Base-by-base conservation (phyloP, 2,797 vertebrate genomes). In the Sylvia borin region DNA sequence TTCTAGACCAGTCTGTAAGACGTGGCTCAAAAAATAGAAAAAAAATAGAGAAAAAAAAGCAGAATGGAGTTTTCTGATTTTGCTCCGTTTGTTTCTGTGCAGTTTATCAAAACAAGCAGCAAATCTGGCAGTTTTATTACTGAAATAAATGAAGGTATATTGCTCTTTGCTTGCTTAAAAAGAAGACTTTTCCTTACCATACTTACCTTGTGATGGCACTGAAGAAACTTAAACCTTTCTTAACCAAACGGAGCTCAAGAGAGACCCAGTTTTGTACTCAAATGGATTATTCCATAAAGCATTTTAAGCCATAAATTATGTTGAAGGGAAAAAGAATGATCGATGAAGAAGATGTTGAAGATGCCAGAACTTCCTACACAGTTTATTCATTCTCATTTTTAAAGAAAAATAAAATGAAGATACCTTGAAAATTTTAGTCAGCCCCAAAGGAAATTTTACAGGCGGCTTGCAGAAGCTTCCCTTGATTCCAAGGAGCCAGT, bases 261-360 rank as follows among this genome's bases (percentile, higher is more conserved):
- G 50, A 97, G 96, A 97, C 82, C 93, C 86, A 79, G 91, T 95
- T 96, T 94, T 94, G 91, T 77, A 93, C 74, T 94, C 85, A 97
- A 97, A 92, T 78, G 89, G 96, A 96, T 51, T 91, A 96, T 51
- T 91, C 62, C 72, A 93, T 55, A 88, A 96, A 98, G 97, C 97
- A 98, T 98, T 98, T 98, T 98, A 98, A 98, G 98, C 98, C 98
- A 98, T 97, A 98, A 98, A 96, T 94, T 94, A 58, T 27, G 58
- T 88, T 77, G 89, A 77, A 54, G 79, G 47, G 48, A 81, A 97
- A 88, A 94, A 84, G 57, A 92, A 93, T 84, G 79, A 95, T 45
- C 58, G 65, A 96, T 96, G 85, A 97, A 95, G 75, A 92, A 92
- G 66, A 95, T 70, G 92, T 86, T 92, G 75, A 65, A 76, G 84